A percentile compares a stretch with the other conserved stretches of the same genome.
Conservation (phyloP, 2,113 vertebrate species). For the Cynocephalus volans region DNA sequence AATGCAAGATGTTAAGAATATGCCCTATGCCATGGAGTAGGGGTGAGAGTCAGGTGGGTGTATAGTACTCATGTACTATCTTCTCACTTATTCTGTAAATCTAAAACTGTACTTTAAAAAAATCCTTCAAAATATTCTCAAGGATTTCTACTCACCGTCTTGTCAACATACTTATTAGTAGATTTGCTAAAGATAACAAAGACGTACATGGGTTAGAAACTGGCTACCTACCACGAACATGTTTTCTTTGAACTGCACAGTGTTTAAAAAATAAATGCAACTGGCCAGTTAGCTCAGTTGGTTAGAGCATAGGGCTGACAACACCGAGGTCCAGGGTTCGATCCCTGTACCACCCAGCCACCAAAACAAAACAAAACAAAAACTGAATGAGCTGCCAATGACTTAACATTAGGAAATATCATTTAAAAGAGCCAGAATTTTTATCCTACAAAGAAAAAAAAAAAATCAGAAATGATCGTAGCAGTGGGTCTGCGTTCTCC, state of each 20-base stretch:
- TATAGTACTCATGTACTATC: not conserved
- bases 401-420: constrained; percentile 26
- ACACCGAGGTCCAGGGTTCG: too few species aligned
- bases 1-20: not conserved
- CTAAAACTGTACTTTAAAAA: not conserved
- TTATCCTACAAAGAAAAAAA: not conserved
- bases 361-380: too few species aligned
- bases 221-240: not conserved
- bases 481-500: too few species aligned
- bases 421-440: not conserved
- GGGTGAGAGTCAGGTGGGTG: rapidly evolving
- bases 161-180: not conserved
- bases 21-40: not conserved
- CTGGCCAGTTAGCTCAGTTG: too few species aligned
- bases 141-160: not conserved
- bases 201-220: not conserved
- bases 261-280: not conserved
- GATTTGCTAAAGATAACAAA: not conserved
- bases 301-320: too few species aligned
- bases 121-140: not conserved
- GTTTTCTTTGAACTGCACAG: not conserved
- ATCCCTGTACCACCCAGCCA: too few species aligned
- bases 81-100: not conserved
- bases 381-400: not conserved
- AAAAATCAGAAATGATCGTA: not conserved